Percentiles rank a stretch among this genome's conserved stretches.
phyloP scores from a whole-genome alignment of 1,140 invertebrate species.

The Aporrectodea caliginosa region DNA sequence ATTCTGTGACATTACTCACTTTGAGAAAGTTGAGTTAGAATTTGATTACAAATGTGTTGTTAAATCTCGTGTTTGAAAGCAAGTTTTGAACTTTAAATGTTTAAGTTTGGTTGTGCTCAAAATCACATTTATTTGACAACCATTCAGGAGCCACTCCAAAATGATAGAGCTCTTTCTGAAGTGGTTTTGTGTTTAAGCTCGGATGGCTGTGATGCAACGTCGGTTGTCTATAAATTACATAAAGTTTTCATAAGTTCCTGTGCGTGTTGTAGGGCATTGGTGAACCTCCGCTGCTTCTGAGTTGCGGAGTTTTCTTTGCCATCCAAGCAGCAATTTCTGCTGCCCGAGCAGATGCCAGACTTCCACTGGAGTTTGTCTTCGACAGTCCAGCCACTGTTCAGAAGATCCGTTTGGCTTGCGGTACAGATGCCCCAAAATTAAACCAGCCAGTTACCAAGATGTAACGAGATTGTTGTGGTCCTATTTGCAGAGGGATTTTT shows the following conservation, averaged over 20 bases:
- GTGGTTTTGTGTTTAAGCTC: not conserved
- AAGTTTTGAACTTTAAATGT: no score
- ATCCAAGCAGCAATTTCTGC: conserved; percentile 34
- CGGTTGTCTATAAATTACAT: not conserved
- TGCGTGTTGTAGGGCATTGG: conserved; percentile 36
- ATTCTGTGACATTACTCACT: no score
- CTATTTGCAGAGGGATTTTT: no score
- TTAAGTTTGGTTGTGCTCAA: no score
- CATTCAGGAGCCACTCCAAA: not conserved
- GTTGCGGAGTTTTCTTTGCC: conserved; percentile 29
- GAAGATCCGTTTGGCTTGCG: no score
- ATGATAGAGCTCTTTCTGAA: not conserved
- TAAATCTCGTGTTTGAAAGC: no score
- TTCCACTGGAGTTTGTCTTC: not conserved
- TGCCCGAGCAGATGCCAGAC: not conserved
- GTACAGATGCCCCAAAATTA: no score
- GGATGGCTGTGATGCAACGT: no score
- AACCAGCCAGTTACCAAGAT: no score
- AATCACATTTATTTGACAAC: not conserved
- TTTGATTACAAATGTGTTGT: no score
- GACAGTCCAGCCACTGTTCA: not conserved
- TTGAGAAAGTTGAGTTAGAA: no score
- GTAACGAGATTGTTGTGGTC: no score
- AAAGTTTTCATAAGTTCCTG: not conserved
- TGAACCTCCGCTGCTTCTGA: conserved; percentile 39